A percentile compares a stretch with the other conserved stretches of the same genome.
phyloP scores from a whole-genome alignment of 2,888 invertebrate genomes.

The Tribolium freemani region DNA sequence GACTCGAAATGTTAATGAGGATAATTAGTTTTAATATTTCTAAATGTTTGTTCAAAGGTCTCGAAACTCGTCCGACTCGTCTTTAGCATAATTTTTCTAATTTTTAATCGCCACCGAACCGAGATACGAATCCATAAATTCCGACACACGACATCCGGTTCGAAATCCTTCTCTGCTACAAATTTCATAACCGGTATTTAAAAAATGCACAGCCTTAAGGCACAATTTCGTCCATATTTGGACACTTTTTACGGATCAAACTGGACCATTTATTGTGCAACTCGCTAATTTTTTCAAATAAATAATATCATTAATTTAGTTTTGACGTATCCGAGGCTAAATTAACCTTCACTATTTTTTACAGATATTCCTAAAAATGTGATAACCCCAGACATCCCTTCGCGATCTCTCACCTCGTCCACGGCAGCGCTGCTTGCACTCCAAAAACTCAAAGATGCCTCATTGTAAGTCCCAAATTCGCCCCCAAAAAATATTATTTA shows the following conservation, averaged over 20 bases:
- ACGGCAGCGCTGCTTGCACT: constrained; percentile 70
- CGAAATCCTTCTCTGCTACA: constrained; percentile 2
- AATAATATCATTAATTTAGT: constrained; percentile 13
- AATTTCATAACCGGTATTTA: constrained; percentile 1
- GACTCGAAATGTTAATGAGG: constrained; percentile 24
- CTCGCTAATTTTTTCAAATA: neutral
- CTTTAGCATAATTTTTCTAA: constrained; percentile 15
- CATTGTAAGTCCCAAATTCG: constrained; percentile 67
- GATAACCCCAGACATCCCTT: constrained; percentile 58
- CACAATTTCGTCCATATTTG: constrained; percentile 20
- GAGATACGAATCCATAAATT: constrained; percentile 18
- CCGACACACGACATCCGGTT: constrained; percentile 18
- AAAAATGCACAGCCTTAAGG: constrained; percentile 2
- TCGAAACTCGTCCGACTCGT: constrained; percentile 15
- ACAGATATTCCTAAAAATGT: constrained; percentile 66
- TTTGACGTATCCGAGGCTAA: constrained; percentile 26
- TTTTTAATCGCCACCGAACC: constrained; percentile 14
- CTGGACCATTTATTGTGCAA: constrained; percentile 25
- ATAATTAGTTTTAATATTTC: constrained; percentile 29
- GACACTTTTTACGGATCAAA: constrained; percentile 1
- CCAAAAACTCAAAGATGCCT: constrained; percentile 72
- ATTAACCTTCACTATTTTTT: constrained; percentile 51
- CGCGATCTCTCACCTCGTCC: constrained; percentile 60
- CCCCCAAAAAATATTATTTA: neutral
- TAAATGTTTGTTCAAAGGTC: constrained; percentile 10